Conservation (phyloP, 2,888 invertebrate genomes). For the Autographa pulchrina region DNA sequence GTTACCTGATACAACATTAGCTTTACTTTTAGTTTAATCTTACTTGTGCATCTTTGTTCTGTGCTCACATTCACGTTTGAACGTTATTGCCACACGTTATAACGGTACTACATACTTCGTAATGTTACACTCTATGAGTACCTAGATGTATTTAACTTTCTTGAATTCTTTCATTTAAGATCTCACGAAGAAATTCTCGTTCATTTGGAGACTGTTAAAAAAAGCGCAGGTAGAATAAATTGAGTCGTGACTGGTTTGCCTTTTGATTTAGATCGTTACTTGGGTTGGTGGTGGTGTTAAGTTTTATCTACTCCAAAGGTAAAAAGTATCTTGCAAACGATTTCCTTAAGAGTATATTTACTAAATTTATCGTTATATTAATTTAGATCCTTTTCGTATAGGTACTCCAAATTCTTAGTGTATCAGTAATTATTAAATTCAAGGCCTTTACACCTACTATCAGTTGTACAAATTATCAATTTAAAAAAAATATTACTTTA, state of each 20-base stretch:
- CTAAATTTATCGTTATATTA: too few relatives aligned
- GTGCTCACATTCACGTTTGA: conserved; percentile 3
- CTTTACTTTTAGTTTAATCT: background rate
- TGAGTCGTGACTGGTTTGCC: too few relatives aligned
- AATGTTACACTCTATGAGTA: background rate
- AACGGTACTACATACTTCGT: conserved; percentile 29
- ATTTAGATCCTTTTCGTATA: background rate
- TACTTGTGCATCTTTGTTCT: background rate
- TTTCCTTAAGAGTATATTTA: too few relatives aligned
- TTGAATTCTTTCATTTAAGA: background rate
- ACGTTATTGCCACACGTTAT: conserved; percentile 8
- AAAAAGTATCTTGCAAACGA: too few relatives aligned
- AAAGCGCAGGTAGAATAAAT: too few relatives aligned
- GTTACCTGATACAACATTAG: background rate
- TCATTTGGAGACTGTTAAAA: background rate
- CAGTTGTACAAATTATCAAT: conserved; percentile 8
- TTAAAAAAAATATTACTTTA: conserved; percentile 2
- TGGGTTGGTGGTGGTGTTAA: too few relatives aligned
- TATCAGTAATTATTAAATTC: background rate
- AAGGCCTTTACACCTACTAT: conserved; percentile 1
- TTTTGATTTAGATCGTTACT: too few relatives aligned
- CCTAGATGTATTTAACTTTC: background rate
- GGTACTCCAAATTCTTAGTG: too few relatives aligned
- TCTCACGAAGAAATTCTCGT: background rate
- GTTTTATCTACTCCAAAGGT: too few relatives aligned